These are phyloP conservation scores for Daktulosphaira vitifoliae DNA, from an alignment of 1,140 invertebrate genomes.

Conservation along the genomic window DNA sequence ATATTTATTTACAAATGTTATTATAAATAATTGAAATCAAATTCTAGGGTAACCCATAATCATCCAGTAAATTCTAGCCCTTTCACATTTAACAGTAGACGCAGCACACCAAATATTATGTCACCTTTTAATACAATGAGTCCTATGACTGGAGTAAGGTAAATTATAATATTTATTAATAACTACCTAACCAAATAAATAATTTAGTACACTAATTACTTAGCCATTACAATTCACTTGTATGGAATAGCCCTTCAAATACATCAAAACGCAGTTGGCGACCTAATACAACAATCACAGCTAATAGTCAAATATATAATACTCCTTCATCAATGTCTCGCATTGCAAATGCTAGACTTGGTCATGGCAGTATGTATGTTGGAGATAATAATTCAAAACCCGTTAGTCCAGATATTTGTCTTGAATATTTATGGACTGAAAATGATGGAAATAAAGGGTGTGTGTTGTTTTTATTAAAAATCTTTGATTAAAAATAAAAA, in stretches of 20 bases:
- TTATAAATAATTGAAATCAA: too few species aligned
- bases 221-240: constrained; percentile 10
- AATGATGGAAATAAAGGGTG: constrained; percentile 49
- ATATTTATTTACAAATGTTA: too few species aligned
- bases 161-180: background rate
- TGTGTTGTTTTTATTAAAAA: constrained; percentile 35
- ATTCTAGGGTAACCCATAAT: constrained; percentile 16
- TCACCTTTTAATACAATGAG: constrained; percentile 26
- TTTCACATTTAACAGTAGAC: constrained; percentile 19
- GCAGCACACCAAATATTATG: constrained; percentile 21
- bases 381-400: constrained; percentile 50
- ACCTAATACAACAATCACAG: constrained; percentile 15
- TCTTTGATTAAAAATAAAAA: background rate
- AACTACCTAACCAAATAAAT: too few species aligned
- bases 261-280: constrained; percentile 11
- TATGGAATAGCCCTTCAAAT: constrained; percentile 24
- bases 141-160: constrained; percentile 29
- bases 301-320: constrained; percentile 14
- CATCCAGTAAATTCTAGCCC: constrained; percentile 25
- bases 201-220: background rate
- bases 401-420: constrained; percentile 70
- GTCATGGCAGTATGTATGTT: constrained; percentile 36
- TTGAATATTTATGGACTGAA: constrained; percentile 84
- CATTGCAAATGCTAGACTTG: constrained; percentile 37
- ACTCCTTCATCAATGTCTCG: constrained; percentile 28